These are phyloP conservation scores for Nannoperca australis DNA, from an alignment of 2,797 vertebrate species.

Conservation along the genomic window DNA sequence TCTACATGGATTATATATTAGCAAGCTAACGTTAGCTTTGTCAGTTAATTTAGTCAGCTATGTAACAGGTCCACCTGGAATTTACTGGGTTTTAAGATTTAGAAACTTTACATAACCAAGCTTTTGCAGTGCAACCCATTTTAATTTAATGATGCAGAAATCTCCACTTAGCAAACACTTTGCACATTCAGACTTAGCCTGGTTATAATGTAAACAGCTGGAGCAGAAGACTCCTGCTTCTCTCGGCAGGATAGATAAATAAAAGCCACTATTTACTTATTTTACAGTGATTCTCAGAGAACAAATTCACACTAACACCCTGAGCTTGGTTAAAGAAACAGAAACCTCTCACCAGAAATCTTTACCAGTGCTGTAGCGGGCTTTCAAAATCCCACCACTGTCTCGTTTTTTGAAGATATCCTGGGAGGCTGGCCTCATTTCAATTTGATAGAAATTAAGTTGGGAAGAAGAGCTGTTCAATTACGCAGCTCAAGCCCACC, in stretches of 20 bases:
- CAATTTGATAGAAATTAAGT: slow-evolving; percentile 57
- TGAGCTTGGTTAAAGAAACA: slow-evolving; percentile 8
- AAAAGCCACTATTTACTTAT: background rate
- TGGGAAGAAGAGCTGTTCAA: slow-evolving; percentile 55
- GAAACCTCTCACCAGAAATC: slow-evolving; percentile 14
- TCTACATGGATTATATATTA: too few species aligned
- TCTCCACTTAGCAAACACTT: background rate
- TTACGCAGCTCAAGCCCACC: slow-evolving; percentile 47
- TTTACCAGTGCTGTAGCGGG: background rate
- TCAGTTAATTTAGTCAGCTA: too few species aligned
- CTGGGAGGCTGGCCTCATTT: slow-evolving; percentile 48
- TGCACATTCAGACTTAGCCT: too few species aligned
- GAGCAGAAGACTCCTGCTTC: background rate
- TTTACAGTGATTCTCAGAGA: slow-evolving; percentile 21
- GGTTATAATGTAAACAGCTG: too few species aligned
- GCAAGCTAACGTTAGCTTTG: too few species aligned
- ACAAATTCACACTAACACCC: slow-evolving; percentile 16
- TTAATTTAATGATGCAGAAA: background rate
- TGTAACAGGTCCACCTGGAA: too few species aligned
- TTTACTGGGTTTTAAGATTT: background rate
- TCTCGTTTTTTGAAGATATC: slow-evolving; percentile 30
- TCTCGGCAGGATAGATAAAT: background rate
- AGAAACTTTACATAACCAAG: background rate
- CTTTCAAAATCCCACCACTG: background rate
- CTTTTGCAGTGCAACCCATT: background rate